Evolutionary conservation across 2,797 vertebrate genomes (phyloP).

Genomic region (Micrastur ruficollis): DNA sequence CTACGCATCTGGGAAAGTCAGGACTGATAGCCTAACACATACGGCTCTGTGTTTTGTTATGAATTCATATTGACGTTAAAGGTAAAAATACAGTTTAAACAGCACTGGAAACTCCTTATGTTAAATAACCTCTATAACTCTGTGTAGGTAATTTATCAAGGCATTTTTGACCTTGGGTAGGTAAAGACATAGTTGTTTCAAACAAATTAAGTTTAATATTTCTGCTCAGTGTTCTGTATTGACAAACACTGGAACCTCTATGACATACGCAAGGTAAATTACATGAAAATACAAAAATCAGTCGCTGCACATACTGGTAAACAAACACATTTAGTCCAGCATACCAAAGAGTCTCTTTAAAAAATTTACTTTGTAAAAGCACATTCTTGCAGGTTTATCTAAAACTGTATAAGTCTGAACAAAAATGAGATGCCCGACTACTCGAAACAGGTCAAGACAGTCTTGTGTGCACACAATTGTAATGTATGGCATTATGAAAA

Average conservation of each 20-base stretch:
- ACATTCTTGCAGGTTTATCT: constrained; percentile 79
- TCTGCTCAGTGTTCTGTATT: constrained; percentile 73
- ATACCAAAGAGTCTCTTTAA: constrained; percentile 73
- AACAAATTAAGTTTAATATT: constrained; percentile 78
- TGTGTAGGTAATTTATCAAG: background rate
- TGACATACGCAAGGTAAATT: constrained; percentile 77
- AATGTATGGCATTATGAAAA: constrained; percentile 72
- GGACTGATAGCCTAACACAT: background rate
- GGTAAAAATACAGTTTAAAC: background rate
- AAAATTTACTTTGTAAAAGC: constrained; percentile 80
- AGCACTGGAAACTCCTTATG: background rate
- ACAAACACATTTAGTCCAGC: constrained; percentile 78
- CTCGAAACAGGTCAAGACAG: constrained; percentile 78
- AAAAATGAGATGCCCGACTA: constrained; percentile 77
- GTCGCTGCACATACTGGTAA: constrained; percentile 72
- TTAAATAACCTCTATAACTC: background rate
- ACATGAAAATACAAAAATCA: constrained; percentile 78
- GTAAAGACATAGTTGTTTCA: constrained; percentile 32
- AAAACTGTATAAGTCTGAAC: constrained; percentile 76
- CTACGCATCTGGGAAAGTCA: background rate
- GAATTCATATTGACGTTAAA: background rate
- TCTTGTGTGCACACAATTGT: constrained; percentile 65
- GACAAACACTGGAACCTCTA: constrained; percentile 81
- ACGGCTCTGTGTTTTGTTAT: background rate
- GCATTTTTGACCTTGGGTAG: background rate